These are phyloP conservation scores for Babylonia areolata DNA, from an alignment of 1,140 invertebrate genomes.

Conservation along the genomic window DNA sequence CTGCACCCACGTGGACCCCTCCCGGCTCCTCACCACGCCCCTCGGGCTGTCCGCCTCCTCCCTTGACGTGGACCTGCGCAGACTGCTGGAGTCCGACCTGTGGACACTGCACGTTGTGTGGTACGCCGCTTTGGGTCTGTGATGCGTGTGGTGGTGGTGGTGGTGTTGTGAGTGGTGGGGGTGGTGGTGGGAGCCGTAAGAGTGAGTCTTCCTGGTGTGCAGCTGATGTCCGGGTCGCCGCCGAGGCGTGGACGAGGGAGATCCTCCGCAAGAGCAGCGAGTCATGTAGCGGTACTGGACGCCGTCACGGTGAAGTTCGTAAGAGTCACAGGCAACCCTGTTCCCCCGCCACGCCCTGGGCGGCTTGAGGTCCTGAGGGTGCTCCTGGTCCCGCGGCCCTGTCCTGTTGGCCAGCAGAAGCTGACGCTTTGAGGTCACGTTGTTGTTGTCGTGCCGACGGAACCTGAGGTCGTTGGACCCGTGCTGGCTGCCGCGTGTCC, in stretches of 20 bases:
- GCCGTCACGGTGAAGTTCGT: background rate
- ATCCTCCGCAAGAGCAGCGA: constrained; percentile 2
- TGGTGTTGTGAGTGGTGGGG: too few species aligned
- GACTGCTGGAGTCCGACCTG: background rate
- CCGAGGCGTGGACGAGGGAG: constrained; percentile 2
- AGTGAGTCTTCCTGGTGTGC: background rate
- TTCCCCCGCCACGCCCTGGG: background rate
- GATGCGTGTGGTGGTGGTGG: background rate
- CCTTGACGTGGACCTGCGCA: background rate
- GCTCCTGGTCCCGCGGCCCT: background rate
- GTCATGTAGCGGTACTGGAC: background rate
- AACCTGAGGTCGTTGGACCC: background rate
- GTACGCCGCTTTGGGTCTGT: background rate
- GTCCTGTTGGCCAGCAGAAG: background rate
- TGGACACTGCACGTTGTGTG: background rate
- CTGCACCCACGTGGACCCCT: background rate
- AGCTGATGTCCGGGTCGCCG: background rate
- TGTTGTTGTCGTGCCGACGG: background rate
- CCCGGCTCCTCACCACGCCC: background rate
- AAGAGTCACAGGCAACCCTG: background rate
- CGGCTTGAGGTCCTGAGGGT: background rate
- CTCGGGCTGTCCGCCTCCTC: background rate
- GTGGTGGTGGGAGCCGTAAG: background rate
- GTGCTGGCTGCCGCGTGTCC: background rate
- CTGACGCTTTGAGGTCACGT: background rate